Evolutionary conservation across 2,797 vertebrate species (phyloP), one percentile per base, ranked within the genome.

Genomic region (Enteromius treurensis): DNA sequence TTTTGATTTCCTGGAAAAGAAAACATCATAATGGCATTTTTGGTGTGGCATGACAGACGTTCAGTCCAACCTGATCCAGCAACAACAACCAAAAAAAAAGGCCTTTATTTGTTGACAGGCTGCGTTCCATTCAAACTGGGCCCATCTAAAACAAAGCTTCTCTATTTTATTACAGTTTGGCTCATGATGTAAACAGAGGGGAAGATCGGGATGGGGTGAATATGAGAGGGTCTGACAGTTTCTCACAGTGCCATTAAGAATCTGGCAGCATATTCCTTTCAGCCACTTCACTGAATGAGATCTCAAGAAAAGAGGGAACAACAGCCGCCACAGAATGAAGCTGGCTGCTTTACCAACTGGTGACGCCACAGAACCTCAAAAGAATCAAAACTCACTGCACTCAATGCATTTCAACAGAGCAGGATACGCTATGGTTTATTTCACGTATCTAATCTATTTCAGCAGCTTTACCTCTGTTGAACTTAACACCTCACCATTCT

Each of bases 211-310:
- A 19, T 29, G 49, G 65, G 5, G 55, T 73, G 19, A 45, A 55
- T 55, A 71, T 26, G 26, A 34, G 32, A 40, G 68, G 62, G 76
- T 73, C 49, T 73, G 71, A 83, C 77, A 86, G 23, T 64, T 86
- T 87, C 88, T 91, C 88, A 90, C 86, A 88, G 84, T 71, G 85
- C 64, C 34, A 64, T 88, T 85, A 70, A 85, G 83, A 90, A 88
- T 92, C 89, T 92, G 86, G 88, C 78, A 67, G 81, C 75, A 87
- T 88, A 85, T 73, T 45, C 34, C 32, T 69, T 83, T 84, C 86
- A 84, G 85, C 73, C 40, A 74, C 85, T 89, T 91, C 89, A 75
- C 13, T 92, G 90, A 92, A 85, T 86, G 42, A 67, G 71, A 64
- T 85, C 86, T 26, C 87, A 90, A 87, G 85, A 90, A 91, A 86